Percentiles rank a stretch among this genome's conserved stretches.
Conservation (phyloP, 2,113 vertebrate species). For the Progne subis region DNA sequence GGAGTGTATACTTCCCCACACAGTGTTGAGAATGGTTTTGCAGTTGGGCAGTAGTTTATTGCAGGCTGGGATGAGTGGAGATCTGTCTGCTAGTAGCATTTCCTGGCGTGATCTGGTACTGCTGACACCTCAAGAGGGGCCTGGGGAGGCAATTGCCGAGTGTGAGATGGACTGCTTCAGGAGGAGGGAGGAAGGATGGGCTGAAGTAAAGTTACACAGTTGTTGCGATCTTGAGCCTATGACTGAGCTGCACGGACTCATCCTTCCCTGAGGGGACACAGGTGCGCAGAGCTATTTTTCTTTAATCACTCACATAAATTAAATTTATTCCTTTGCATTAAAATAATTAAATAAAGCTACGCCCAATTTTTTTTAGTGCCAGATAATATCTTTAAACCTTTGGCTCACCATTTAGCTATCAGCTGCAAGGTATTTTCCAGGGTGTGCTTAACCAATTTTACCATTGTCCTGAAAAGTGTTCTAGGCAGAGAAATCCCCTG, state of each 20-base stretch:
- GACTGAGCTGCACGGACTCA: conserved; percentile 59
- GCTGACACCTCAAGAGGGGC: background rate
- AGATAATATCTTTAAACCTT: conserved; percentile 77
- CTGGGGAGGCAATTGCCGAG: background rate
- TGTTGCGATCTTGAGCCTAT: conserved; percentile 66
- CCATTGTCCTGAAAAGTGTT: conserved; percentile 64
- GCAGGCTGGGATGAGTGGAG: background rate
- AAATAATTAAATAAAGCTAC: conserved; percentile 77
- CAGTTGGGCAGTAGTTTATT: background rate
- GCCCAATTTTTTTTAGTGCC: conserved; percentile 73
- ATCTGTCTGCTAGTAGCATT: background rate
- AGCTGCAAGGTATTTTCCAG: conserved; percentile 78
- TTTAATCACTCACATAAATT: conserved; percentile 82
- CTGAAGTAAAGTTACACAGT: conserved; percentile 32
- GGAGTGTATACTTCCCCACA: background rate
- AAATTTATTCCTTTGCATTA: conserved; percentile 76
- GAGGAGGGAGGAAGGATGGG: conserved; percentile 36
- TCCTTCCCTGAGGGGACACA: conserved; percentile 76
- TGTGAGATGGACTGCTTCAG: background rate
- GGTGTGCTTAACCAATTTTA: conserved; percentile 68
- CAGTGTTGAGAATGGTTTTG: background rate
- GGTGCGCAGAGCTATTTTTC: conserved; percentile 77
- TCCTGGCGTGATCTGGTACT: background rate
- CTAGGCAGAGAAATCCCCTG: conserved; percentile 62
- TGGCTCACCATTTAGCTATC: conserved; percentile 74